Conservation (phyloP, 2,888 invertebrate species). For the Minunthozetes semirufus region DNA sequence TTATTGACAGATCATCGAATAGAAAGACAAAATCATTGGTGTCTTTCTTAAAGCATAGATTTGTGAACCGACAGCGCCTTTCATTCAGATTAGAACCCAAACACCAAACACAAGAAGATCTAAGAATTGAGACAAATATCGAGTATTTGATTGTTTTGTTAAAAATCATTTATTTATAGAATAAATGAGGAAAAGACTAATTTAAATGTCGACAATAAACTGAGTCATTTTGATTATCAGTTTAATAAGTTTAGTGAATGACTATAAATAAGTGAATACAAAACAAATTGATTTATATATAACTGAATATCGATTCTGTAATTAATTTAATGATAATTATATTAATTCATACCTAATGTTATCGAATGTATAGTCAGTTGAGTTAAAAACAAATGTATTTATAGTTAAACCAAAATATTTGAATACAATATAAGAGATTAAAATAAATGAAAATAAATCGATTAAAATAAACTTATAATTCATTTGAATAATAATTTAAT, state of each 20-base stretch:
- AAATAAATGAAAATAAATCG: background rate
- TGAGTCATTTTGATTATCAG: too few species aligned
- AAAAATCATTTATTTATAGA: too few species aligned
- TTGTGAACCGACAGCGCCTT: slow-evolving; percentile 48
- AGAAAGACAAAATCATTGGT: slow-evolving; percentile 49
- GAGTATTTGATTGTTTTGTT: too few species aligned
- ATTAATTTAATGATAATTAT: background rate
- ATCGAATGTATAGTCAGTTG: background rate
- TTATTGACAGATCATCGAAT: slow-evolving; percentile 44
- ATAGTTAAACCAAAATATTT: background rate
- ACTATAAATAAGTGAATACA: background rate
- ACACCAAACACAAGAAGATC: slow-evolving; percentile 45
- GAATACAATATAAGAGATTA: background rate
- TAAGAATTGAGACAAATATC: too few species aligned
- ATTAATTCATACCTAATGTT: slow-evolving; percentile 15
- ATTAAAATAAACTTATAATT: background rate
- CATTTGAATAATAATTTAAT: background rate
- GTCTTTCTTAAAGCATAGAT: slow-evolving; percentile 49
- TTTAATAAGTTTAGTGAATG: too few species aligned
- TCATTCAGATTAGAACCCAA: slow-evolving; percentile 43
- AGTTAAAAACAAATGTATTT: background rate
- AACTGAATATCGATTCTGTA: background rate
- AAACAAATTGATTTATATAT: background rate
- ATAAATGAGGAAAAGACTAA: too few species aligned
- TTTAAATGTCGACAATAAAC: too few species aligned